Evolutionary conservation across 2,888 invertebrate genomes (phyloP).

Genomic region (Galeopsomyia nigrocyanea): DNA sequence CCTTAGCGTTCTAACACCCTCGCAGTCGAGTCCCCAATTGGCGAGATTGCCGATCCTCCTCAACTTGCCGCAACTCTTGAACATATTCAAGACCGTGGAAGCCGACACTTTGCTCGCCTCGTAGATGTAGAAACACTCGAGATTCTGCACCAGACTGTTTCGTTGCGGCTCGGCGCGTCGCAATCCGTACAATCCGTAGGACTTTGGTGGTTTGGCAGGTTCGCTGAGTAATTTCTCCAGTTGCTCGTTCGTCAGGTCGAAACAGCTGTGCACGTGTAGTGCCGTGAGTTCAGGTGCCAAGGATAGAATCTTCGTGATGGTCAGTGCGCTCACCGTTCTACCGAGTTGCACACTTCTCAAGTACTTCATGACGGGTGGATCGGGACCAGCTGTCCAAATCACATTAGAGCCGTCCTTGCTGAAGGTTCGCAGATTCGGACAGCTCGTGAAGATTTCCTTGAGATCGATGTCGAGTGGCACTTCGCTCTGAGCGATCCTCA

Average conservation of each 20-base stretch:
- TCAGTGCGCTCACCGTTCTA: slow-evolving; percentile 60
- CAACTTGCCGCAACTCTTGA: slow-evolving; percentile 63
- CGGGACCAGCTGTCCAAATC: slow-evolving; percentile 59
- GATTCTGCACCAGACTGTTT: slow-evolving; percentile 54
- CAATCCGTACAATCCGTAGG: slow-evolving; percentile 10
- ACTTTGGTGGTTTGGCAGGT: slow-evolving; percentile 17
- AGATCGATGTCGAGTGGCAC: slow-evolving; percentile 61
- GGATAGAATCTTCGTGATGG: slow-evolving; percentile 63
- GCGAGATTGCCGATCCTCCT: slow-evolving; percentile 66
- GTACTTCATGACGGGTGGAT: slow-evolving; percentile 55
- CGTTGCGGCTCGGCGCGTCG: slow-evolving; percentile 21
- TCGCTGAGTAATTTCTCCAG: slow-evolving; percentile 56
- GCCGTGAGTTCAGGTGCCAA: slow-evolving; percentile 63
- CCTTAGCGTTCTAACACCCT: slow-evolving; percentile 61
- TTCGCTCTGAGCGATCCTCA: slow-evolving; percentile 62
- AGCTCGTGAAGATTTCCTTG: slow-evolving; percentile 60
- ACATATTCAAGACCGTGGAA: slow-evolving; percentile 60
- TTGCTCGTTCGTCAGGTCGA: slow-evolving; percentile 64
- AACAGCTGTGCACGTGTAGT: slow-evolving; percentile 66
- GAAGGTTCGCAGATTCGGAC: slow-evolving; percentile 63
- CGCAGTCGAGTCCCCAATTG: slow-evolving; percentile 67
- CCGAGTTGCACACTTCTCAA: slow-evolving; percentile 65
- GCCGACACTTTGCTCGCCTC: slow-evolving; percentile 65
- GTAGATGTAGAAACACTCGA: slow-evolving; percentile 68
- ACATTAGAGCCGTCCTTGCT: slow-evolving; percentile 64